These are phyloP conservation scores for Salvelinus sp. DNA, from an alignment of 2,113 vertebrate species.

Conservation along the genomic window DNA sequence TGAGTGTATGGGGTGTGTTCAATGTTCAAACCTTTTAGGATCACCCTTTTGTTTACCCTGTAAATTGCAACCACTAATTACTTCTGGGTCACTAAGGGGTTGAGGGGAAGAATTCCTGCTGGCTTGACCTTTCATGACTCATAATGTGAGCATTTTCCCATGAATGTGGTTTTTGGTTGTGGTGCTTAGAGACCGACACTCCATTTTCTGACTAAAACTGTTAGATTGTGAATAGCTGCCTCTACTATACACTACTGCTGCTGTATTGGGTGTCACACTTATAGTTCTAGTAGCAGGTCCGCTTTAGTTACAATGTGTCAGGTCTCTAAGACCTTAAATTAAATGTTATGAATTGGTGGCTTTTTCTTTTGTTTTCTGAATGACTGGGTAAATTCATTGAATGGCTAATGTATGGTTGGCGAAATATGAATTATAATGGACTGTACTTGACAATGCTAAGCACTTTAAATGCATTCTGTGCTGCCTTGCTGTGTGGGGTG, in stretches of 20 bases:
- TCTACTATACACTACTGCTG: not conserved
- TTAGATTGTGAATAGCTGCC: not conserved
- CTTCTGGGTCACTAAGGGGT: not conserved
- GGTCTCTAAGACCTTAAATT: slow-evolving; percentile 12
- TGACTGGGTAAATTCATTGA: slow-evolving; percentile 29
- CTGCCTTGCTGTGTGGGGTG: slow-evolving; percentile 6
- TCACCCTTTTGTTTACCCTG: not conserved
- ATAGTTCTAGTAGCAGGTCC: not conserved
- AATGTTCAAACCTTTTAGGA: not conserved
- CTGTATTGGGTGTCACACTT: not conserved
- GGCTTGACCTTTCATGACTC: not conserved
- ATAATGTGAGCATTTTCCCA: not conserved
- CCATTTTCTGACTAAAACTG: not conserved
- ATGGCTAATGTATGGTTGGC: slow-evolving; percentile 11
- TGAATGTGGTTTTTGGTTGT: slow-evolving; percentile 12
- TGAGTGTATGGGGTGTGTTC: too few species aligned
- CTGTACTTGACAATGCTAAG: slow-evolving; percentile 15
- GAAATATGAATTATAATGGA: slow-evolving; percentile 8
- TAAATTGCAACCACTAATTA: not conserved
- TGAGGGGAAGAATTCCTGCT: not conserved
- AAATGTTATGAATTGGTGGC: slow-evolving; percentile 23
- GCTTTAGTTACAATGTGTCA: not conserved
- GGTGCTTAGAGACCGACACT: not conserved
- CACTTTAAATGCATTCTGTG: slow-evolving; percentile 6
- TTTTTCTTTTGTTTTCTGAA: slow-evolving; percentile 31